Conservation (phyloP, 2,113 vertebrate genomes). For the Pygathrix nemaeus region DNA sequence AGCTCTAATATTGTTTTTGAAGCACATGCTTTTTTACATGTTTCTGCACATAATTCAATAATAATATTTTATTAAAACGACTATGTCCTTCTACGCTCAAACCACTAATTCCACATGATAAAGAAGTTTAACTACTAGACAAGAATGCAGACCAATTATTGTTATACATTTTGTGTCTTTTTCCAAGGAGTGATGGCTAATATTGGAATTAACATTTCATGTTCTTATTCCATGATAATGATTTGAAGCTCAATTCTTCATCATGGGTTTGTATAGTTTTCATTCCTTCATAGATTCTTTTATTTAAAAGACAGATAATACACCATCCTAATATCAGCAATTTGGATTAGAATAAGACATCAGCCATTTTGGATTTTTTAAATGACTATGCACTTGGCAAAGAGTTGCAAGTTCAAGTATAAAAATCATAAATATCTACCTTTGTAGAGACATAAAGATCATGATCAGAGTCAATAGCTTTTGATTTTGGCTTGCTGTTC, state of each 20-base stretch:
- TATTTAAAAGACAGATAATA: constrained; percentile 53
- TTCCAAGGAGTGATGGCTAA: neutral
- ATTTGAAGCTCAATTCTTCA: neutral
- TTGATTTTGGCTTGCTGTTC: neutral
- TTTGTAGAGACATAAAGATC: rapidly evolving
- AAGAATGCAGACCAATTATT: neutral
- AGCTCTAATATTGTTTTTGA: neutral
- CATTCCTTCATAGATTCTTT: constrained; percentile 25
- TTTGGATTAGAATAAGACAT: constrained; percentile 48
- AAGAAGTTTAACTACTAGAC: neutral
- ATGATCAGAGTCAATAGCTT: neutral
- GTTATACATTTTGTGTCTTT: neutral
- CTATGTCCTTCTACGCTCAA: neutral
- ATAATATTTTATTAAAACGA: neutral
- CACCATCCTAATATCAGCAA: neutral
- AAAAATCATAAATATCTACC: rapidly evolving
- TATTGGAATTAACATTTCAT: constrained; percentile 15
- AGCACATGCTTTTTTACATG: neutral
- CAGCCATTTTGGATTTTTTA: constrained; percentile 2
- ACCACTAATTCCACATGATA: neutral
- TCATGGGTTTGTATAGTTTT: constrained; percentile 17
- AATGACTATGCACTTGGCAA: neutral
- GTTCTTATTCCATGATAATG: constrained; percentile 34
- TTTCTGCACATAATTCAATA: neutral
- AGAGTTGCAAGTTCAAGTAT: neutral